Conservation (phyloP, 1,140 invertebrate species). For the Aphaenogaster ashmeadi region DNA sequence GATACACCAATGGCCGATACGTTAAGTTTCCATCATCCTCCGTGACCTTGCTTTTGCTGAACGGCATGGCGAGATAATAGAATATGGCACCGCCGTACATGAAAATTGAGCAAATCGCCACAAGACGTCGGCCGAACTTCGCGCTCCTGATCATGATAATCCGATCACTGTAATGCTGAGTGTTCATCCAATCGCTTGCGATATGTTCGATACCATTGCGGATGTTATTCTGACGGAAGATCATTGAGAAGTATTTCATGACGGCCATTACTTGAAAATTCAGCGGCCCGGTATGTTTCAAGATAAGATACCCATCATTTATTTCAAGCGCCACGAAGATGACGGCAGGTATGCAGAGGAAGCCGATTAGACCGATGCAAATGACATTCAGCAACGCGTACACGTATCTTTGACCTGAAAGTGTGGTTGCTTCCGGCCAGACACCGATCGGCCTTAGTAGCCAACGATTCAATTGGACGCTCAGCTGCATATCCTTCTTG, state of each 20-base stretch:
- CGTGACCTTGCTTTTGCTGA: conserved; percentile 15
- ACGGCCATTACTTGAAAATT: conserved; percentile 81
- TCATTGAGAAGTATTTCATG: conserved; percentile 77
- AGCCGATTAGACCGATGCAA: conserved; percentile 54
- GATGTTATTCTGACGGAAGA: conserved; percentile 72
- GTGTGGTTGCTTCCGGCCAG: conserved; percentile 45
- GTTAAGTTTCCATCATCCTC: conserved; percentile 44
- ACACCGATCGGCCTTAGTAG: conserved; percentile 68
- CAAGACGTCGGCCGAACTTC: conserved; percentile 57
- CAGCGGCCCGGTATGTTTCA: conserved; percentile 79
- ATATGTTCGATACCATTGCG: conserved; percentile 74
- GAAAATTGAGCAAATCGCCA: conserved; percentile 54
- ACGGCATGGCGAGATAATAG: conserved; percentile 65
- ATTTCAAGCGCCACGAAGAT: conserved; percentile 67
- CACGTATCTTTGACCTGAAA: neutral
- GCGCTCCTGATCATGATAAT: conserved; percentile 66
- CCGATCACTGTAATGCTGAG: conserved; percentile 28
- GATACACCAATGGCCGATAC: conserved; percentile 71
- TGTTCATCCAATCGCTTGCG: conserved; percentile 78
- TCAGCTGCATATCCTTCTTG: conserved; percentile 37
- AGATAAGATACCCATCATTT: conserved; percentile 67
- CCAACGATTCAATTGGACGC: conserved; percentile 66
- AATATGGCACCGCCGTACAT: conserved; percentile 64
- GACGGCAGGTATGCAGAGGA: conserved; percentile 52
- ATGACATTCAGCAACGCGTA: conserved; percentile 7